Base-by-base conservation (phyloP, 2,113 vertebrate species). In the Oenanthe oenanthe region DNA sequence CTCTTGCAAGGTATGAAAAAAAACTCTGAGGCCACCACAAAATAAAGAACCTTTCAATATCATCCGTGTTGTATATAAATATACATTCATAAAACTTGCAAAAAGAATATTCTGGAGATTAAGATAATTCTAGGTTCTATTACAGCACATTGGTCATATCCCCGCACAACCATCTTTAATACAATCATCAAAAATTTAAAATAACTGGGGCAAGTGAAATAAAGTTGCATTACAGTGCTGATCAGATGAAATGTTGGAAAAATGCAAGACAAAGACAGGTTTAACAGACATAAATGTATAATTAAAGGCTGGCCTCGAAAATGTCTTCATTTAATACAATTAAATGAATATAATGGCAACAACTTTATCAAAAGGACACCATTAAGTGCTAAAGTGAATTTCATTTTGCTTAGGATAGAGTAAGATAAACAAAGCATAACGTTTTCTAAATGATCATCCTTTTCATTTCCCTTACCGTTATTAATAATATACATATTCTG, bases 381-480 rank as follows among this genome's bases (percentile, higher is more conserved):
- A 80, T 36, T 77, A 65, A 38, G 3, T 75, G 26, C 56, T 56
- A 54, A 93, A 86, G 65, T 74, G 38, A 83, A 91, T 47, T 93
- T 86, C 3, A 65, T 75, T 70, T 92, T 58, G 38, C 57, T 89
- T 65, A 82, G 65, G 70, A 77, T 22, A 88, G 9, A 21, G 26
- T 70, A 95, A 80, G 48, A 90, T 70, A 84, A 94, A 90, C 40
- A 91, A 85, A 94, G 53, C 29, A 51, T 70, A 89, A 85, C 31
- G 51, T 85, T 70, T 77, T 67, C 45, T 66, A 68, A 77, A 94
- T 68, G 25, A 58, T 66, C 75, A 77, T 88, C 28, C 57, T 94
- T 97, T 95, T 88, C 4, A 57, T 36, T 92, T 93, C 32, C 47
- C 71, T 45, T 88, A 83, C 10, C 62, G 97, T 97, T 97, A 97